These are phyloP conservation scores for Bombus cullumanus DNA, from an alignment of 1,140 invertebrate species.

Conservation along the genomic window DNA sequence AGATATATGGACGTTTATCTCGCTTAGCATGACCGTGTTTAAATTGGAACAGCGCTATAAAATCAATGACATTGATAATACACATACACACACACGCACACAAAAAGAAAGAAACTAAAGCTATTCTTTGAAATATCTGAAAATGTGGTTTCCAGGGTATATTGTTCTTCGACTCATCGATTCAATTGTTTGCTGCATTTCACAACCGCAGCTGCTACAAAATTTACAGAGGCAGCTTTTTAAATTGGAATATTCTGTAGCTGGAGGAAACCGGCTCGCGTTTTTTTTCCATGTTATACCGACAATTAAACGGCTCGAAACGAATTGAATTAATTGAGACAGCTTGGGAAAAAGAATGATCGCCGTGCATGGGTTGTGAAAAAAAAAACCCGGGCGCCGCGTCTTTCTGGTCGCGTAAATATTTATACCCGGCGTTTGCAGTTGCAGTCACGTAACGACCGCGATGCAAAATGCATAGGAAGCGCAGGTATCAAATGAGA, in stretches of 20 bases:
- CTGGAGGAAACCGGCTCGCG: too few species aligned
- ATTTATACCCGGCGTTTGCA: constrained; percentile 13
- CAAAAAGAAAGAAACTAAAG: too few species aligned
- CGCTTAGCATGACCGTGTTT: too few species aligned
- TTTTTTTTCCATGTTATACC: neutral
- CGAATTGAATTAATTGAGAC: neutral
- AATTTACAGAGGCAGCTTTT: neutral
- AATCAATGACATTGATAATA: too few species aligned
- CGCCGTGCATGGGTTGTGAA: neutral
- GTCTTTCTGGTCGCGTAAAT: constrained; percentile 18
- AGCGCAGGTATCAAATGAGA: neutral
- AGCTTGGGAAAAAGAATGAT: neutral
- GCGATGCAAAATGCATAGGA: constrained; percentile 26
- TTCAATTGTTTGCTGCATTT: neutral
- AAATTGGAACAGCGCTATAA: too few species aligned
- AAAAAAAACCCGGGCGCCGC: neutral
- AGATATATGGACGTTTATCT: too few species aligned
- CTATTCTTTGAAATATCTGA: too few species aligned
- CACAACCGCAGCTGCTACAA: neutral
- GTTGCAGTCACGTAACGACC: constrained; percentile 19
- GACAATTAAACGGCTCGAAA: neutral
- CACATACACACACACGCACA: too few species aligned
- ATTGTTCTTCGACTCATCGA: too few species aligned
- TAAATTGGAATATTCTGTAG: neutral
- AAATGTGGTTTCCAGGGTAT: too few species aligned